phyloP scores from a whole-genome alignment of 1,140 invertebrate genomes.

The Carcinoscorpius rotundicauda region DNA sequence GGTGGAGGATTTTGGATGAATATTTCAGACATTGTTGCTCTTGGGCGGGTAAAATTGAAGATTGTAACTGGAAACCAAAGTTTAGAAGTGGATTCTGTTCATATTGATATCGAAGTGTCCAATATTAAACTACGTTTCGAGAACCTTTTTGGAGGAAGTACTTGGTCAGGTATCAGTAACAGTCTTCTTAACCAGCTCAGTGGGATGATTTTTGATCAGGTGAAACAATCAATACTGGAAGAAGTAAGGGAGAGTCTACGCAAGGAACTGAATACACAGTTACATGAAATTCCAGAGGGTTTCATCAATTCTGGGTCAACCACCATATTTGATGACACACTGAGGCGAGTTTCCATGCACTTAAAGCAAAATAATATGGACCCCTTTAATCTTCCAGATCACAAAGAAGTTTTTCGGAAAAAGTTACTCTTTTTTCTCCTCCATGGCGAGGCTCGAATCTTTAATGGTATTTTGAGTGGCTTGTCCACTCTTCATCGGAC shows the following conservation, averaged over 20 bases:
- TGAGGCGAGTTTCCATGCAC: conserved; percentile 4
- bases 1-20: conserved; percentile 25
- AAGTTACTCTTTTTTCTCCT: conserved; percentile 8
- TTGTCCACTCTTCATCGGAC: conserved; percentile 20
- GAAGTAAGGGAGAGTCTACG: conserved; percentile 13
- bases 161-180: conserved; percentile 12
- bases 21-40: conserved; percentile 13
- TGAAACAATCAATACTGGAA: conserved; percentile 17
- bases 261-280: conserved; percentile 13
- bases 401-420: conserved; percentile 9
- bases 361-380: conserved; percentile 14
- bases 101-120: conserved; percentile 9
- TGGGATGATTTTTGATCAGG: conserved; percentile 18
- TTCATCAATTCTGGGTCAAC: conserved; percentile 6
- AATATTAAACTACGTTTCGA: conserved; percentile 20
- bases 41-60: conserved; percentile 6
- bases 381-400: conserved; percentile 18
- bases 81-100: conserved; percentile 10
- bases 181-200: conserved; percentile 19
- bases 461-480: conserved; percentile 20
- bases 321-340: conserved; percentile 20
- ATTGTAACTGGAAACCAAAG: neutral
- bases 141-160: conserved; percentile 9
- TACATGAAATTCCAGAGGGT: conserved; percentile 10
- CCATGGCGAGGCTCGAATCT: conserved; percentile 12